Percentiles rank a stretch among this genome's conserved stretches.
Evolutionary conservation across 1,140 invertebrate genomes (phyloP).

Genomic region (Cydia amplana): DNA sequence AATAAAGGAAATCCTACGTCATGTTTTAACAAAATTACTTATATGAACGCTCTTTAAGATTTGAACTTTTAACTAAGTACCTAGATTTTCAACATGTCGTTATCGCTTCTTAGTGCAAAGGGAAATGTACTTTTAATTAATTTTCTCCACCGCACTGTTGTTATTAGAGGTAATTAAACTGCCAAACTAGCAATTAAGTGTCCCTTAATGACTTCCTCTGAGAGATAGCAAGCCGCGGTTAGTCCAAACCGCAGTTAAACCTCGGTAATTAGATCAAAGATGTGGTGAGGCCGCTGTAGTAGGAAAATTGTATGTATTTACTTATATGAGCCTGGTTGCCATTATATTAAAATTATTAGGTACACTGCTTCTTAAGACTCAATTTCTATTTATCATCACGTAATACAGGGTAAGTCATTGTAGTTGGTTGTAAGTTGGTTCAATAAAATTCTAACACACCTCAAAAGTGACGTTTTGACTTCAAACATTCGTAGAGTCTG

Average conservation of each 20-base stretch:
- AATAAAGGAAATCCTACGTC: too few relatives aligned
- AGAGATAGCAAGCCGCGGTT: background rate
- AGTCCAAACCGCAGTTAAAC: background rate
- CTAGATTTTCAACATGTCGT: background rate
- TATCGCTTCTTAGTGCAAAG: background rate
- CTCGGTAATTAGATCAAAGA: background rate
- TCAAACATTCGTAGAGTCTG: too few relatives aligned
- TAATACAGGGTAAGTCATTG: too few relatives aligned
- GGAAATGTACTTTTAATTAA: slow-evolving; percentile 1
- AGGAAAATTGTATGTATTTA: background rate
- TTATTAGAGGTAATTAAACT: slow-evolving; percentile 5
- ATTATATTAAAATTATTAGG: background rate
- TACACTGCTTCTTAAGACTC: background rate
- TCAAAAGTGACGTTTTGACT: too few relatives aligned
- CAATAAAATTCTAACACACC: too few relatives aligned
- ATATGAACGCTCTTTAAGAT: background rate
- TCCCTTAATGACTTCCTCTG: slow-evolving; percentile 3
- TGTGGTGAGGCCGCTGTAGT: background rate
- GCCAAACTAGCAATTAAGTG: slow-evolving; percentile 15
- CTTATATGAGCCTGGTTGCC: background rate
- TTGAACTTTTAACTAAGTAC: background rate
- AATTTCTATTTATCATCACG: too few relatives aligned
- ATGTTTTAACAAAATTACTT: background rate
- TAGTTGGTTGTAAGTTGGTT: too few relatives aligned
- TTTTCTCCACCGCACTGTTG: background rate